Base-by-base conservation (phyloP, 1,140 invertebrate species). In the Ylistrum balloti region DNA sequence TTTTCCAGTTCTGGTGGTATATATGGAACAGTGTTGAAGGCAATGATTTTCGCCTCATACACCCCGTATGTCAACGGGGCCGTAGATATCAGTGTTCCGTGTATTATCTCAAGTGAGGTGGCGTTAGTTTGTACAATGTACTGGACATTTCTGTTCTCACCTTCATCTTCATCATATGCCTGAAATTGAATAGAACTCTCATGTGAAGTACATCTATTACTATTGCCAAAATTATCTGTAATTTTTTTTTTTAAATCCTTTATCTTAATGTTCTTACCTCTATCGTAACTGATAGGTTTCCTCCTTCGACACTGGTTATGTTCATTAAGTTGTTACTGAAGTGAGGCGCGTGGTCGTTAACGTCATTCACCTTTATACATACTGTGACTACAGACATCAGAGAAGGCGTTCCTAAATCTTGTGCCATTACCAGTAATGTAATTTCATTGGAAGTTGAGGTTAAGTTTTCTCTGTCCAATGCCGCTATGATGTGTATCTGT, bases 111-210 rank as follows among this genome's bases (percentile, higher is more conserved):
- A 3, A 74, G 1, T 74, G 5, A 28, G n/a, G 56, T 17, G 28
- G 3, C 17, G 56, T 74, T 74, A 28, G 22, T 74, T 22, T 28
- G 0, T 11, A 2, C 56, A n/a, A 74, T 28, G 11, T 74, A 74
- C n/a, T 74, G 28, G 5, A 74, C 28, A 5, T 28, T 3, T 3
- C 5, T 5, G n/a, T 74, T 74, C 11, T 0, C 17, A 1, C 13
- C 56, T 74, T 74, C 56, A 74, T 74, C 56, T 74, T 74, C 56
- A n/a, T 74, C 56, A 28, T 74, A 74, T 28, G 56, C 56, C 56
- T 74, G 56, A 74, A 74, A 74, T n/a, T 1, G 41, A 45, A 45
- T 17, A 38, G 5, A 38, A 38, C 5, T 38, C 13, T 7, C 35
- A 38, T 13, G 5, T 38, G 5, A 38, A 38, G 35, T 38, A 7